phyloP scores from a whole-genome alignment of 2,113 vertebrate species.

The Tragelaphus strepsiceros region DNA sequence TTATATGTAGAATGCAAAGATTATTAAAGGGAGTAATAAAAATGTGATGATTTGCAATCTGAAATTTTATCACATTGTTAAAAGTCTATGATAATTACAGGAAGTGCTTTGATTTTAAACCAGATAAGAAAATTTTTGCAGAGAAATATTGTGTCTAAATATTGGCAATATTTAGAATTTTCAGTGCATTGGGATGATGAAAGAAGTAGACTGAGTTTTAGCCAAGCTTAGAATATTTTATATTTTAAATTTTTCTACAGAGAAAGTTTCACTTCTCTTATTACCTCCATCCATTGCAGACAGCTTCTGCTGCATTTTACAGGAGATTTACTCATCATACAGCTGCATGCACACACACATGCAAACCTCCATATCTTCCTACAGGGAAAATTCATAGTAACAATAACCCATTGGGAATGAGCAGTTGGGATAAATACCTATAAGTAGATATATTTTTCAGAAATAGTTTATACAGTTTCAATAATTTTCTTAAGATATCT shows the following conservation, averaged over 20 bases:
- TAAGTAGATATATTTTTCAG: not conserved
- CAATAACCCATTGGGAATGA: not conserved
- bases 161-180: not conserved
- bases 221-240: not conserved
- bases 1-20: not conserved
- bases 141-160: not conserved
- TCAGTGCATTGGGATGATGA: not conserved
- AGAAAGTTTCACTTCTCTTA: not conserved
- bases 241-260: not conserved
- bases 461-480: not conserved
- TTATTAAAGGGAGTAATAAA: not conserved
- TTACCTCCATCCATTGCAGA: no score
- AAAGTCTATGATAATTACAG: not conserved
- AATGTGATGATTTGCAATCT: not conserved
- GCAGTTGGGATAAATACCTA: not conserved
- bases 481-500: not conserved
- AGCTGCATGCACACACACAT: not conserved
- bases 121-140: not conserved
- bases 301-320: not conserved
- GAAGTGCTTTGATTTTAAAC: not conserved
- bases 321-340: not conserved
- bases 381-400: not conserved
- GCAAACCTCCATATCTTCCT: not conserved
- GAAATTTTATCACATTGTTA: not conserved
- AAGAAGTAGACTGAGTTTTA: not conserved